Conservation (phyloP, 2,797 vertebrate genomes). For the Gobio occitaniae region DNA sequence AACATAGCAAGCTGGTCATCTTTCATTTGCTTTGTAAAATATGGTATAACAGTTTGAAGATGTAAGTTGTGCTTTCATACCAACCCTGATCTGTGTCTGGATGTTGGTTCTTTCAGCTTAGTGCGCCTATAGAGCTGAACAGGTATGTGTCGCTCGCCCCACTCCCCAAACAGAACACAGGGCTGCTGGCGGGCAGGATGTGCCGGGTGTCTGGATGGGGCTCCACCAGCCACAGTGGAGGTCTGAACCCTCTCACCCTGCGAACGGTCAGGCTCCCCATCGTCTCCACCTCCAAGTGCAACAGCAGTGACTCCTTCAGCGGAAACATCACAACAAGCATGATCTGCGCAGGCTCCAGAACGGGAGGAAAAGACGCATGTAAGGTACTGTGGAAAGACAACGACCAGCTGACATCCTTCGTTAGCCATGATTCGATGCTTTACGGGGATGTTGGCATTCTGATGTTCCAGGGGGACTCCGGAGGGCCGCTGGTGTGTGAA, state of each 20-base stretch:
- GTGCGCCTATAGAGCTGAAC: constrained; percentile 76
- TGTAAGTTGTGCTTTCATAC: constrained; percentile 1
- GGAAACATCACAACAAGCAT: constrained; percentile 83
- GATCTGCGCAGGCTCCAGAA: constrained; percentile 80
- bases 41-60: not conserved
- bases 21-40: not conserved
- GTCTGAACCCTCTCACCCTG: constrained; percentile 69
- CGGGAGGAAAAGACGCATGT: constrained; percentile 80
- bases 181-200: constrained; percentile 71
- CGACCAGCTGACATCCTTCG: not conserved
- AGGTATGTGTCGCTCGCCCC: constrained; percentile 76
- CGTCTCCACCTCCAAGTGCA: constrained; percentile 75
- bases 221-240: constrained; percentile 66
- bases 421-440: not conserved
- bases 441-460: constrained; percentile 40
- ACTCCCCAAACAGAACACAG: constrained; percentile 76
- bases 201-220: constrained; percentile 85
- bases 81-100: constrained; percentile 12
- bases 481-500: constrained; percentile 78
- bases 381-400: constrained; percentile 69
- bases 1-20: not conserved
- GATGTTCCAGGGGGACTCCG: constrained; percentile 79
- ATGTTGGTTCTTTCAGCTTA: constrained; percentile 70
- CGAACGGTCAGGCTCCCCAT: constrained; percentile 77
- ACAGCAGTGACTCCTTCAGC: constrained; percentile 77